phyloP scores from a whole-genome alignment of 2,797 vertebrate genomes.

The Prionace glauca region DNA sequence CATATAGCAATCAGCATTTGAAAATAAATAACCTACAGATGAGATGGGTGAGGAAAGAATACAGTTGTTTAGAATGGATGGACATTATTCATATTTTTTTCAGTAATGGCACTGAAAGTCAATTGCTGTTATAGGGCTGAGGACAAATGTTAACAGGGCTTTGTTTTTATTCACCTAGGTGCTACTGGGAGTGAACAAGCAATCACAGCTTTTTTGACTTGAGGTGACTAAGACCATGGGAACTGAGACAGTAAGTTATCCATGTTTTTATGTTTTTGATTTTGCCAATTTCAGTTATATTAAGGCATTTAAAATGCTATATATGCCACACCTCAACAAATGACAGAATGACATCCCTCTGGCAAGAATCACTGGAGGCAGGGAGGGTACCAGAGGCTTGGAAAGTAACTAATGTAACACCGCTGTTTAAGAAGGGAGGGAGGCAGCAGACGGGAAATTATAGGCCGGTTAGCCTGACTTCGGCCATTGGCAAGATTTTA shows the following conservation, averaged over 20 bases:
- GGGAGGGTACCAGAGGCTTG: no score
- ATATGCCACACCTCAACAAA: neutral
- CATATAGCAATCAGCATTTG: neutral
- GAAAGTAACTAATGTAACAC: no score
- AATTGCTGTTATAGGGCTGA: neutral
- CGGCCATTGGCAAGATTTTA: no score
- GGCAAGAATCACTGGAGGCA: no score
- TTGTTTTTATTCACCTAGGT: constrained; percentile 7
- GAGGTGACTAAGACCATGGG: constrained; percentile 3
- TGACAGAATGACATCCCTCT: neutral
- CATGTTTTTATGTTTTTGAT: neutral
- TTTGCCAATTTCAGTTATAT: neutral
- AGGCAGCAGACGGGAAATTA: no score
- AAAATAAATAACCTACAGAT: neutral
- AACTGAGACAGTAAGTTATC: constrained; percentile 34
- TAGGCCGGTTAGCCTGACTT: no score
- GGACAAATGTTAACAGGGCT: neutral
- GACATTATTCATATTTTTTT: neutral
- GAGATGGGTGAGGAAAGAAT: neutral
- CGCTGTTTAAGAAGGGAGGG: no score
- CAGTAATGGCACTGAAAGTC: neutral
- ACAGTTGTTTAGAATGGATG: neutral
- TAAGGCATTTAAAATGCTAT: neutral
- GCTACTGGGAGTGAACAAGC: neutral
- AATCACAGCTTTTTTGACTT: neutral